Evolutionary conservation across 2,113 vertebrate species (phyloP), one percentile per base, ranked within the genome.

Genomic region (Helogale parvula): DNA sequence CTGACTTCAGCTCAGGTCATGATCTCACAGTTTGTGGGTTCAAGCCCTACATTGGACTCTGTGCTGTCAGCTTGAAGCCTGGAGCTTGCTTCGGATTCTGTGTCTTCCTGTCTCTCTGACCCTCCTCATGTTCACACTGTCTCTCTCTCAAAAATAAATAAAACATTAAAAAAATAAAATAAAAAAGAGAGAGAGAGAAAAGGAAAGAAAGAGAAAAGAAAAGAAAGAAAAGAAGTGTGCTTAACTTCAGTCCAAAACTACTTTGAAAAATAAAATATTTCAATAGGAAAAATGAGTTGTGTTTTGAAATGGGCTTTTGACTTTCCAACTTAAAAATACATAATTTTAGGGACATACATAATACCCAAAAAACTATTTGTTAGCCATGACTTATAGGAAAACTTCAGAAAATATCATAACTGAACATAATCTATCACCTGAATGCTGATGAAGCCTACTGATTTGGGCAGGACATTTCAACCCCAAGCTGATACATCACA

Each of bases 221-320:
- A 29, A 52, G 0, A 15, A 52, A 80, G 45, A 80, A 80, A 76
- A 5, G 4, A 7, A 57, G 0, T n/a, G 15, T 77, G 4, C 23
- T 54, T 83, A 94, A 31, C 25, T 96, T 94, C 93, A 21, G 19
- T 57, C 38, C 27, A 50, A 90, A 96, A n/a, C 41, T 71, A 86
- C 38, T 82, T 96, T 93, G 60, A 38, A 77, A 93, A 90, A 13
- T 68, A 71, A 95, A 94, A 23, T 88, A 93, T 23, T 47, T 95
- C 25, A 92, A 25, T 63, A 69, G n/a, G 33, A 77, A 93, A 96
- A 90, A 94, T 77, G 41, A 9, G 21, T 90, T 81, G 29, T 92
- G 90, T 95, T 95, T 54, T 65, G 74, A 87, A 93, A 65, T 68
- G 31, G 82, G 21, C 25, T 80, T 95, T 97, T 90, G 45, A 60